Conservation (phyloP, 2,797 vertebrate genomes). For the Geotrypetes seraphini region DNA sequence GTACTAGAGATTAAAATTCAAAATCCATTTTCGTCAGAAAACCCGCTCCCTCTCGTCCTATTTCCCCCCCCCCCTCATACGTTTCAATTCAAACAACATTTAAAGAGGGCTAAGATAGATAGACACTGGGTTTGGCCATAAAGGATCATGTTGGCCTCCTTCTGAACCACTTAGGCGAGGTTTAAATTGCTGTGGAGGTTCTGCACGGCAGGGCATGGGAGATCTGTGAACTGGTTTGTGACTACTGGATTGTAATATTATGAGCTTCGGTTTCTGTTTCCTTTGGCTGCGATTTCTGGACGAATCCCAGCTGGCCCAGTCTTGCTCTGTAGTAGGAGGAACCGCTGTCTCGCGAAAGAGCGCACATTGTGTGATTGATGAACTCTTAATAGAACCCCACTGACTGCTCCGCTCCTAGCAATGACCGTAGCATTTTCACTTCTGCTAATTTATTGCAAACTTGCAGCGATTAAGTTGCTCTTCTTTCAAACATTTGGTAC, state of each 20-base stretch:
- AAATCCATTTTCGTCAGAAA: too few species aligned
- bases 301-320: slow-evolving; percentile 50
- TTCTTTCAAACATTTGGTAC: slow-evolving; percentile 1
- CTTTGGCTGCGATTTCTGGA: slow-evolving; percentile 33
- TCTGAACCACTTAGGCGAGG: too few species aligned
- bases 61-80: too few species aligned
- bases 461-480: slow-evolving; percentile 16
- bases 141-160: too few species aligned
- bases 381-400: slow-evolving; percentile 40
- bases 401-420: slow-evolving; percentile 10
- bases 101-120: too few species aligned
- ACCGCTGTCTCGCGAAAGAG: slow-evolving; percentile 44
- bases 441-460: slow-evolving; percentile 4
- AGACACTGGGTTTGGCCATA: too few species aligned
- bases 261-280: slow-evolving; percentile 7
- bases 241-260: not conserved
- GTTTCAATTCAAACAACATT: too few species aligned
- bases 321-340: slow-evolving; percentile 46
- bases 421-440: not conserved
- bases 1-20: too few species aligned
- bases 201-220: not conserved
- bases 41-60: too few species aligned
- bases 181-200: too few species aligned
- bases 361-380: slow-evolving; percentile 60
- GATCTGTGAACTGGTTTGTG: not conserved